These are phyloP conservation scores for Xerus rutilus DNA, from an alignment of 2,797 vertebrate species.

Conservation along the genomic window DNA sequence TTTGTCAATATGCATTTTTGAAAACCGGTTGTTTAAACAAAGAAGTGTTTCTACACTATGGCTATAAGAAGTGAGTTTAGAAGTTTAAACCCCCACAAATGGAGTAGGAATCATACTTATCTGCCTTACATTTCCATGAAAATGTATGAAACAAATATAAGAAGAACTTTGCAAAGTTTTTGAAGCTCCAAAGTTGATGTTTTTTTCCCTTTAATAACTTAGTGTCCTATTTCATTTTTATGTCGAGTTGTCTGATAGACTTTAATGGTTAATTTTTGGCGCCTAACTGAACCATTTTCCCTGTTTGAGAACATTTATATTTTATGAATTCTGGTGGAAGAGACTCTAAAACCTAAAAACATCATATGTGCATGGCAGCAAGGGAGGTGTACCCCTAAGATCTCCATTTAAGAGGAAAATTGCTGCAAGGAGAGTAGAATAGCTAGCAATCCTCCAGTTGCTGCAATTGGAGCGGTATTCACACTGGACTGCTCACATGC, in stretches of 20 bases:
- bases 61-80: background rate
- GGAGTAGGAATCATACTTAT: background rate
- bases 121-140: background rate
- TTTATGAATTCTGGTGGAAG: background rate
- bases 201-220: background rate
- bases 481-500: background rate
- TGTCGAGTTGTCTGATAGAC: background rate
- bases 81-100: background rate
- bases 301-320: background rate
- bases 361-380: fast-evolving
- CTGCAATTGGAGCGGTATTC: fast-evolving
- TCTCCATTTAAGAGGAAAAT: background rate
- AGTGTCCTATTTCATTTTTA: background rate
- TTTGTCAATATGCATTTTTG: background rate
- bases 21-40: background rate
- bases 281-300: background rate
- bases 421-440: fast-evolving
- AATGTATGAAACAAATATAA: background rate
- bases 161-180: background rate
- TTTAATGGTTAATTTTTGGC: background rate
- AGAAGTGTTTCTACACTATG: background rate
- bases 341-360: background rate
- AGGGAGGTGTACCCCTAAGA: fast-evolving
- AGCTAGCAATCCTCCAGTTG: background rate
- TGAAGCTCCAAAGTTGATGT: background rate